Percentiles rank a stretch among this genome's conserved stretches.
These are phyloP conservation scores for Leptodactylus fallax DNA, from an alignment of 2,797 vertebrate genomes.

Conservation along the genomic window DNA sequence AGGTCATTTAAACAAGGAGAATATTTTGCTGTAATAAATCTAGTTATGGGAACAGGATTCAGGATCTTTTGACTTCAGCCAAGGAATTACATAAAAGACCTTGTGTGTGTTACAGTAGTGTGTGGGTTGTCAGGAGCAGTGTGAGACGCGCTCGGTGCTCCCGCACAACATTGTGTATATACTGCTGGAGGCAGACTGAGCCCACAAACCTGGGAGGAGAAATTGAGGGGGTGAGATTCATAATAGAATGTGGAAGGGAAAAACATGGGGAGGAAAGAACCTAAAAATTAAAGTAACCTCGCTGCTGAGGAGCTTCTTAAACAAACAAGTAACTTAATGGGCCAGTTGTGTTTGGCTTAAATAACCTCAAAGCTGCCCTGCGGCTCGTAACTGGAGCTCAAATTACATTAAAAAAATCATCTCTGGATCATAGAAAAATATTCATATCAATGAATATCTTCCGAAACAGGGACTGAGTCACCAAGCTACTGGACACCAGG, in stretches of 20 bases:
- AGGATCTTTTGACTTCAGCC: neutral
- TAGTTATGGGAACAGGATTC: neutral
- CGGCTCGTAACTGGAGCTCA: too few relatives aligned
- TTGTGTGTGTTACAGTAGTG: neutral
- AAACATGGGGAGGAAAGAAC: neutral
- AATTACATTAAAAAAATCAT: too few relatives aligned
- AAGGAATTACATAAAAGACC: neutral
- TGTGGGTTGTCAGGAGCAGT: slow-evolving; percentile 10
- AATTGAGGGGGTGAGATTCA: neutral
- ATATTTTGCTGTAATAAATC: neutral
- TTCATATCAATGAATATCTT: too few relatives aligned
- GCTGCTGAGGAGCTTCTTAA: neutral
- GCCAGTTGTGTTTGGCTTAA: neutral
- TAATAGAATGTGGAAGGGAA: neutral
- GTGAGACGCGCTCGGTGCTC: neutral
- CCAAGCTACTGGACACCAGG: too few relatives aligned
- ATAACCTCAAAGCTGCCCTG: neutral
- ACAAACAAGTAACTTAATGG: neutral
- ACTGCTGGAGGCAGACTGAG: neutral
- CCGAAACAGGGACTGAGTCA: too few relatives aligned
- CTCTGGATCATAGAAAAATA: too few relatives aligned
- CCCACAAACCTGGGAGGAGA: slow-evolving; percentile 7
- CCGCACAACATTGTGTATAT: neutral
- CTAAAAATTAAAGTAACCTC: neutral
- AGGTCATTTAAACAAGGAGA: too few relatives aligned